A percentile compares a stretch with the other conserved stretches of the same genome.
Evolutionary conservation across 2,113 vertebrate genomes (phyloP).

Genomic region (Hyla sarda): DNA sequence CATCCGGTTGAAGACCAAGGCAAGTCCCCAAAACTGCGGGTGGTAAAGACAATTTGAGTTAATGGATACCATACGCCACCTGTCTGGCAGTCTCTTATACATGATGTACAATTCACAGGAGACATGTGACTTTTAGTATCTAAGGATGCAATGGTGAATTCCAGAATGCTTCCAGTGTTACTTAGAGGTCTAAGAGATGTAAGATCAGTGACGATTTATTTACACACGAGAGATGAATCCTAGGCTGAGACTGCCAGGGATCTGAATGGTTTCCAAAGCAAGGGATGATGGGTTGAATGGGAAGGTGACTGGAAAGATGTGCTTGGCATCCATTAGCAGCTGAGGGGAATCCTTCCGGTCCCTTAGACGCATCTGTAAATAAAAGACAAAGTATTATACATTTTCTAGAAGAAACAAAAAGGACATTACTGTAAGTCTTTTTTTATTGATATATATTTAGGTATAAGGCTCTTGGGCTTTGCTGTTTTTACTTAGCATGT

Average conservation of each 20-base stretch:
- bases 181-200: conserved; percentile 62
- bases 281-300: conserved; percentile 95
- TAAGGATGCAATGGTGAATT: conserved; percentile 17
- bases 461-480: neutral
- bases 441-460: neutral
- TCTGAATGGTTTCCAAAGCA: conserved; percentile 96
- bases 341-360: conserved; percentile 94
- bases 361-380: conserved; percentile 86
- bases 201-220: conserved; percentile 60
- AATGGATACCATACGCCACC: conserved; percentile 10
- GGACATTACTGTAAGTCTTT: neutral
- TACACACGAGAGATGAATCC: conserved; percentile 92
- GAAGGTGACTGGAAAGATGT: conserved; percentile 97
- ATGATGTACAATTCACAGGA: conserved; percentile 10
- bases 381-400: neutral
- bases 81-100: conserved; percentile 34
- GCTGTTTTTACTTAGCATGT: neutral
- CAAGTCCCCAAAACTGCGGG: conserved; percentile 9
- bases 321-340: conserved; percentile 97
- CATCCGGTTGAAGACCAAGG: conserved; percentile 1
- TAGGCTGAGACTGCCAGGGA: conserved; percentile 91
- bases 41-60: conserved; percentile 5
- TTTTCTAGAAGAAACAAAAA: neutral
- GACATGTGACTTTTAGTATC: neutral
- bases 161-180: conserved; percentile 62